Evolutionary conservation across 2,797 vertebrate genomes (phyloP), one percentile per base, ranked within the genome.

Genomic region (Hipposideros larvatus): DNA sequence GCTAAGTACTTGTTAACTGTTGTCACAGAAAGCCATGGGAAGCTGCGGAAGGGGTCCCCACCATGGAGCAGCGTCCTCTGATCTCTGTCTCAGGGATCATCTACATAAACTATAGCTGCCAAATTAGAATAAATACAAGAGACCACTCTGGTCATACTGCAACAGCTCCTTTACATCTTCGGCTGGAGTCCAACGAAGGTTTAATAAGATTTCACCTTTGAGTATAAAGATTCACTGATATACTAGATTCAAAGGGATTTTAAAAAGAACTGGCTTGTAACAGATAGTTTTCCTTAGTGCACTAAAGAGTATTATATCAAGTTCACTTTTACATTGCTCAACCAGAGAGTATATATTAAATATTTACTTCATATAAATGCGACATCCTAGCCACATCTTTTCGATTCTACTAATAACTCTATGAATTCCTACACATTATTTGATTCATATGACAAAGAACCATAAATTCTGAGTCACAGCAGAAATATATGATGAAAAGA

Each of bases 311-410:
- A 89, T 82, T 66, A 51, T 55, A 19, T 51, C 41, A 96, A 96
- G 79, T 94, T 95, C 34, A 83, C 48, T 78, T 93, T 86, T 57
- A 82, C 16, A 93, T 26, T 85, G 61, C 63, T 85, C 43, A 53
- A 34, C 26, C 71, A 90, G 18, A 68, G 22, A 89, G 7, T 57
- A 1, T 83, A 61, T 66, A 63, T 61, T 83, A 93, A 90, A 94
- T 86, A 92, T 77, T 93, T 61, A 87, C 26, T 93, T 90, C 43
- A 66, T 75, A 91, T 71, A 95, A 91, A 95, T 87, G 28, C 11
- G 94, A 24, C 51, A 89, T 71, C 14, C 31, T 83, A 71, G 28
- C 24, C 70, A 84, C 19, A n/a, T 55, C 78, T 63, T 96, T 85
- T 90, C 57, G 86, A 75, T 94, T 93, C 31, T 87, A 86, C 53